Percentiles rank a stretch among this genome's conserved stretches.
These are phyloP conservation scores for Hetaerina americana DNA, from an alignment of 1,140 invertebrate genomes.

Conservation along the genomic window DNA sequence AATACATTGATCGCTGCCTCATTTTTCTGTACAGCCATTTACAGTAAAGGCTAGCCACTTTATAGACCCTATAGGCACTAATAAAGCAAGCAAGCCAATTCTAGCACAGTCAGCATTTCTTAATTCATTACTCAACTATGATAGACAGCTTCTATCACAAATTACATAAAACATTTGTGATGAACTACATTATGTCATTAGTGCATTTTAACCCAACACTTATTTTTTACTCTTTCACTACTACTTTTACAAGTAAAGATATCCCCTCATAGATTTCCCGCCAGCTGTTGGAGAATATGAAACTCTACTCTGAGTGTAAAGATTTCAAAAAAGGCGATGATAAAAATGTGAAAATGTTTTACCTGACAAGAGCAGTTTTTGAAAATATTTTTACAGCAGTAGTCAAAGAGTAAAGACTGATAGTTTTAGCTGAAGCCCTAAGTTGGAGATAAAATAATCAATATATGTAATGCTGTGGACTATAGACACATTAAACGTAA, in stretches of 20 bases:
- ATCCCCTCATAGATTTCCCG: not conserved
- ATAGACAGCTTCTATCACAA: not conserved
- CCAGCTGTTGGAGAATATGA: not conserved
- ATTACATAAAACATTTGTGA: constrained; percentile 1
- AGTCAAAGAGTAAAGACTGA: not conserved
- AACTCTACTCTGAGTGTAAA: not conserved
- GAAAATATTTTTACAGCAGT: not conserved
- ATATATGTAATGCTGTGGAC: not conserved
- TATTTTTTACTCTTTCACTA: not conserved
- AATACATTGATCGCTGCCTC: not conserved
- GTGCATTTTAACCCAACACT: not conserved
- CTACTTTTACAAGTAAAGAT: not conserved
- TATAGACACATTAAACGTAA: not conserved
- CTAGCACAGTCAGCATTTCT: constrained; percentile 4
- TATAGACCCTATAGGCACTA: constrained; percentile 5
- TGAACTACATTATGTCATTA: not conserved
- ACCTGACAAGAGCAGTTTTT: not conserved
- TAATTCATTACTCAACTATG: not conserved
- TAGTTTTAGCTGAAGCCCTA: not conserved
- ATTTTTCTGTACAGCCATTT: constrained; percentile 2
- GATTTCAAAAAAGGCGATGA: not conserved
- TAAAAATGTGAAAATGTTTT: not conserved
- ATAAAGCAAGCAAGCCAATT: constrained; percentile 5
- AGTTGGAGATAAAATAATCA: not conserved
- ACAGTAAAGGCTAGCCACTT: constrained; percentile 6